A percentile compares a stretch with the other conserved stretches of the same genome.
Evolutionary conservation across 2,888 invertebrate species (phyloP).

Genomic region (Athalia circularis): DNA sequence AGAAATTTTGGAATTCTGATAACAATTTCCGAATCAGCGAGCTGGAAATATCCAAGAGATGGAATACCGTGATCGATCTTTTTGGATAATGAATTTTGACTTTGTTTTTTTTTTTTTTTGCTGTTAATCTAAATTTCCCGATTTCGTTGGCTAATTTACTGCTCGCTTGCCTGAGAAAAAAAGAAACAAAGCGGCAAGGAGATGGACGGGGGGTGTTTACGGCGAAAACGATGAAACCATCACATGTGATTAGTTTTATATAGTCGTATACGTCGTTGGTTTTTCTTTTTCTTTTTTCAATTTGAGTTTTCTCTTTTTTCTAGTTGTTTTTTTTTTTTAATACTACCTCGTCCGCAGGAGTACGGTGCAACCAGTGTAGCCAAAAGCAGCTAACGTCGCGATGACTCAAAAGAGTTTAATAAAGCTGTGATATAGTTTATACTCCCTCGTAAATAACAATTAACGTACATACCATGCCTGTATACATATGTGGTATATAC

Average conservation of each 20-base stretch:
- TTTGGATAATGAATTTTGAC: too few species aligned
- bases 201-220: too few species aligned
- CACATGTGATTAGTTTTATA: not conserved
- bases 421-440: slow-evolving; percentile 65
- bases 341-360: not conserved
- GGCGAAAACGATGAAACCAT: too few species aligned
- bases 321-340: not conserved
- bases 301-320: not conserved
- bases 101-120: too few species aligned
- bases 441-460: slow-evolving; percentile 69
- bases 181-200: too few species aligned
- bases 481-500: not conserved
- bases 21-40: too few species aligned
- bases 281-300: not conserved
- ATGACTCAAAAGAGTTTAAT: slow-evolving; percentile 55
- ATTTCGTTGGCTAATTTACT: too few species aligned
- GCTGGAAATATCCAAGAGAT: too few species aligned
- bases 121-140: too few species aligned
- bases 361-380: not conserved
- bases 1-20: too few species aligned
- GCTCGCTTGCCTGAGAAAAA: too few species aligned
- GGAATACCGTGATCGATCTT: too few species aligned
- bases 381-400: not conserved
- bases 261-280: not conserved
- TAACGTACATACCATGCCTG: slow-evolving; percentile 58